phyloP scores from a whole-genome alignment of 2,888 invertebrate genomes.

The Psylliodes chrysocephalus region DNA sequence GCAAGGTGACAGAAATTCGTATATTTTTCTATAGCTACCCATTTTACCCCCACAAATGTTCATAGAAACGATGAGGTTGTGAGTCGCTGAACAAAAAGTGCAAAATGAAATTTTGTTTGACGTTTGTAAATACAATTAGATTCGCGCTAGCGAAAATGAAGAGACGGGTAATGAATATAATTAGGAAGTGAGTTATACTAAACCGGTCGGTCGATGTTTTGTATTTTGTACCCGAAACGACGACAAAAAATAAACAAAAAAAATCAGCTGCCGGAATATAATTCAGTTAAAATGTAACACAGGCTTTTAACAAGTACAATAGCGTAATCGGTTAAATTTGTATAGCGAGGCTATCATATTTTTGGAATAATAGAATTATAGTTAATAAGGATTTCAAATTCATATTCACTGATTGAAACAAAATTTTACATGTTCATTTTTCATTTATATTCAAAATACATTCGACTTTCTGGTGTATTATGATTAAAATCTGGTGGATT shows the following conservation, averaged over 20 bases:
- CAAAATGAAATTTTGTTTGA: conserved; percentile 5
- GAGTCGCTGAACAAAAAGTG: background rate
- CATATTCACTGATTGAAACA: background rate
- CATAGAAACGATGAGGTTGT: background rate
- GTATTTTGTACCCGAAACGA: conserved; percentile 3
- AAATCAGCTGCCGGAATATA: background rate
- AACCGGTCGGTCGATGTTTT: no score
- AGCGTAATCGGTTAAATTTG: conserved; percentile 1
- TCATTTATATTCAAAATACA: no score
- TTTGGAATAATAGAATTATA: background rate
- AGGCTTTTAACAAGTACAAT: background rate
- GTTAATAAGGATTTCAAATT: background rate
- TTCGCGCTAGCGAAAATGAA: background rate
- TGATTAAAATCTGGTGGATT: no score
- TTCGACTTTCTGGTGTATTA: no score
- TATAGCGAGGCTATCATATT: background rate
- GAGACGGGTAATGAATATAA: conserved; percentile 12
- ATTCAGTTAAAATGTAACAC: background rate
- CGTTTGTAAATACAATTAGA: conserved; percentile 2
- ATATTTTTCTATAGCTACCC: no score
- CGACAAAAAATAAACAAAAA: background rate
- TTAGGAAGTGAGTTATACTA: conserved; percentile 15
- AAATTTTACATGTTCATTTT: no score
- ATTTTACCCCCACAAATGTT: background rate
- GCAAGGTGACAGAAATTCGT: no score